Base-by-base conservation (phyloP, 2,888 invertebrate genomes). In the Cecidostiba fungosa region DNA sequence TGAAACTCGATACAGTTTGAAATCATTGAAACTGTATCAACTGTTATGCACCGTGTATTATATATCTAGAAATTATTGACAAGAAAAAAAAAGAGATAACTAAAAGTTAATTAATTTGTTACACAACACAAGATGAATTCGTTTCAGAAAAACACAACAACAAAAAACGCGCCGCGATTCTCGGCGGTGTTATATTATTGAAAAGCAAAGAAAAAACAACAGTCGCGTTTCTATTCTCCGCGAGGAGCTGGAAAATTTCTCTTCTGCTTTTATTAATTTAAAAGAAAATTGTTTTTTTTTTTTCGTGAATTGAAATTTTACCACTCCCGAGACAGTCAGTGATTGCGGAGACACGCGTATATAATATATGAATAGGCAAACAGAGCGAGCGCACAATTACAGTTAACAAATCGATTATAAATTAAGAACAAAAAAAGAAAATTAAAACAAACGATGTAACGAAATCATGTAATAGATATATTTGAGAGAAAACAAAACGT, bases 1-100 rank as follows among this genome's bases (percentile, higher is more conserved):
- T 74, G 54, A 82, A 43, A 77, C 88, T 84, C 91, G 92, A 92
- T 92, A 92, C 92, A 92, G 92, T 90, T 92, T 92, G 92, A 92
- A 92, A 90, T 89, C 82, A 84, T 88, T 89, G 74, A 90, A 92
- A 92, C 91, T 92, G 92, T 91, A 92, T 91, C 91, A 91, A 91
- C 74, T 74, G 82, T 82, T 86, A 84, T 82, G 70, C 69, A 82
- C 50, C 59, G 69, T 70, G 23, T 74, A 29, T 59, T 59, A 59
- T 50, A 16, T 16, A 50, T 4, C 1, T 14, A 66, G 72, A 73
- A 73, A 62, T 76, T 39, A 69, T 79, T 70, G 50, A 80, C 54
- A 80, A 19, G 50, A 59, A 8, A 59, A 23, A 8, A 59, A 59
- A 6, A 8, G n/a, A 23, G 54, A n/a, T 54, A 36, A 73, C 29